These are phyloP conservation scores for Coranthus polyacanthus DNA, from an alignment of 2,797 vertebrate species.

Conservation along the genomic window DNA sequence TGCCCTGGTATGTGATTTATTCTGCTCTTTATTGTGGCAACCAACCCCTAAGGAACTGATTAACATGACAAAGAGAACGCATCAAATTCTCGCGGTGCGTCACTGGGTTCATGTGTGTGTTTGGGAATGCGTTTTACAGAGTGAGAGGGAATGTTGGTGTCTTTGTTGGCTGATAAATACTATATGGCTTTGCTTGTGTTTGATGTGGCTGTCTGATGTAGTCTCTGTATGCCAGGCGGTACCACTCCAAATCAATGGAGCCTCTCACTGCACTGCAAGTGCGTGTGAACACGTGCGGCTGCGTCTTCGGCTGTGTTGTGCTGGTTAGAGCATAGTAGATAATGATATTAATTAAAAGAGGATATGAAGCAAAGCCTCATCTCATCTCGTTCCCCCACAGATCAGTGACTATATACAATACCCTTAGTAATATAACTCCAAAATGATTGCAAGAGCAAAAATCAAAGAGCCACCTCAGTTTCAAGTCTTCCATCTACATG, in stretches of 20 bases:
- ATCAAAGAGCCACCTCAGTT: conserved; percentile 29
- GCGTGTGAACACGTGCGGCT: conserved; percentile 23
- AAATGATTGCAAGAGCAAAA: conserved; percentile 25
- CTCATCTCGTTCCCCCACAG: conserved; percentile 62
- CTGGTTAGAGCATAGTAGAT: conserved; percentile 58
- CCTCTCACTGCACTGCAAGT: conserved; percentile 2
- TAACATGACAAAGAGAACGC: conserved; percentile 74
- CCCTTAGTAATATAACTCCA: conserved; percentile 48
- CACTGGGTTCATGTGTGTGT: conserved; percentile 15
- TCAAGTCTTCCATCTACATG: conserved; percentile 21
- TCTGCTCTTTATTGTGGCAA: conserved; percentile 51
- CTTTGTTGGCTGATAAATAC: conserved; percentile 66
- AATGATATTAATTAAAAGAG: conserved; percentile 78
- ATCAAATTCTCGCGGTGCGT: conserved; percentile 42
- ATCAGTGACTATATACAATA: conserved; percentile 68
- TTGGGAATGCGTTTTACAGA: conserved; percentile 15
- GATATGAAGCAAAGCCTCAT: conserved; percentile 74
- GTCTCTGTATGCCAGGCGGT: conserved; percentile 26
- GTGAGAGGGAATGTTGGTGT: conserved; percentile 30
- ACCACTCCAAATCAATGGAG: conserved; percentile 33
- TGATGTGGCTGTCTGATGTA: conserved; percentile 62
- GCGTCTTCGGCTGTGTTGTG: conserved; percentile 37
- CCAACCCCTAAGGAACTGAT: conserved; percentile 66
- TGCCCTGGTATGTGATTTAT: conserved; percentile 60
- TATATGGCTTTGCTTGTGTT: conserved; percentile 60